phyloP scores from a whole-genome alignment of 1,140 invertebrate species.

The Wasmannia auropunctata region DNA sequence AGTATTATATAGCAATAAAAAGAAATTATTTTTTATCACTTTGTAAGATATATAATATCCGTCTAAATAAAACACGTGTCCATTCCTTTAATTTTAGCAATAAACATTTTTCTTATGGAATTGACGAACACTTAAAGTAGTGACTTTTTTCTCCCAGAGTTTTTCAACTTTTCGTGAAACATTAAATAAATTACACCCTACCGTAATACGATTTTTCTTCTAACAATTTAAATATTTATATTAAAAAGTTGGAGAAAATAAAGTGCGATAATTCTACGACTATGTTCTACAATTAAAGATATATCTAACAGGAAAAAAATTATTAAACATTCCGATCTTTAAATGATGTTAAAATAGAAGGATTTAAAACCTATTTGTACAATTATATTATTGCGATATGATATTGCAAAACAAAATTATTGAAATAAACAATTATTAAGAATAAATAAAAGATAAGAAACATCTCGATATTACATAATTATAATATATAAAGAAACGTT shows the following conservation, averaged over 20 bases:
- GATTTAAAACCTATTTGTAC: neutral
- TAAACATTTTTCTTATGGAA: neutral
- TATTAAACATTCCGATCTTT: neutral
- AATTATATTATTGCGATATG: neutral
- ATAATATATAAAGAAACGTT: neutral
- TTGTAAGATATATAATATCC: neutral
- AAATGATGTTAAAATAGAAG: neutral
- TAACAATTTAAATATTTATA: neutral
- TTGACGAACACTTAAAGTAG: neutral
- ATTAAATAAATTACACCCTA: too few species aligned
- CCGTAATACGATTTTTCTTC: too few species aligned
- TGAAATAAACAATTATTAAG: neutral
- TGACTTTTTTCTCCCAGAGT: neutral
- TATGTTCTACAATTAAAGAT: too few species aligned
- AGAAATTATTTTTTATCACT: conserved; percentile 26
- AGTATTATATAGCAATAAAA: conserved; percentile 49
- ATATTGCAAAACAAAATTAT: too few species aligned
- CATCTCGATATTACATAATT: neutral
- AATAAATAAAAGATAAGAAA: neutral
- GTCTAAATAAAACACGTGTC: neutral
- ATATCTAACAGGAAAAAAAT: too few species aligned
- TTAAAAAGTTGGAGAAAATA: neutral
- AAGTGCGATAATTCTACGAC: neutral
- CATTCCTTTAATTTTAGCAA: conserved; percentile 1
- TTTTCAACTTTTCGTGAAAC: too few species aligned